A percentile compares a stretch with the other conserved stretches of the same genome.
Conservation (phyloP, 1,140 invertebrate species). For the Calephelis virginiensis region DNA sequence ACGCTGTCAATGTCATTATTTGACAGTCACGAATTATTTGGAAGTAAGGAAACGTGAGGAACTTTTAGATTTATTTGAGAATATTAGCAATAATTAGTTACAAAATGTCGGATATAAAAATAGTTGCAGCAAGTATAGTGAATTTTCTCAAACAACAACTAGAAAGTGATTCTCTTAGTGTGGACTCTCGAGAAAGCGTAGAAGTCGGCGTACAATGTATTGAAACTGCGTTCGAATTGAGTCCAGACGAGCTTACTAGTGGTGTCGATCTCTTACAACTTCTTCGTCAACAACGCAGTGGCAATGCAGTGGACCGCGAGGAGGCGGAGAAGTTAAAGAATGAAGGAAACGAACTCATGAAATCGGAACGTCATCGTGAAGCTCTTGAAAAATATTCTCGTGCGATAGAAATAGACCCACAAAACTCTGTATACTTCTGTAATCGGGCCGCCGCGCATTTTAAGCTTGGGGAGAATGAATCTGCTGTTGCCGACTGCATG, state of each 20-base stretch:
- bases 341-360: slow-evolving; percentile 93
- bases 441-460: slow-evolving; percentile 95
- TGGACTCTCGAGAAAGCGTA: slow-evolving; percentile 88
- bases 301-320: slow-evolving; percentile 32
- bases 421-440: slow-evolving; percentile 96
- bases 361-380: slow-evolving; percentile 86
- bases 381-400: slow-evolving; percentile 90
- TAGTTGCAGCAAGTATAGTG: slow-evolving; percentile 68
- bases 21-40: slow-evolving; percentile 4
- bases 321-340: slow-evolving; percentile 89
- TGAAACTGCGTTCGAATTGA: slow-evolving; percentile 87
- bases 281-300: slow-evolving; percentile 47
- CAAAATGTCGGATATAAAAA: slow-evolving; percentile 70
- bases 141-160: slow-evolving; percentile 69
- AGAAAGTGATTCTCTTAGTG: slow-evolving; percentile 57
- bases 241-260: slow-evolving; percentile 70
- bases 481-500: slow-evolving; percentile 93
- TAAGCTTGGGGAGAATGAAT: slow-evolving; percentile 88
- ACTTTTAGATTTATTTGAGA: slow-evolving; percentile 10
- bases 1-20: not conserved
- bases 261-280: slow-evolving; percentile 74
- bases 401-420: slow-evolving; percentile 90
- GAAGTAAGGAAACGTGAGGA: slow-evolving; percentile 9
- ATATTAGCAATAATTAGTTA: not conserved
- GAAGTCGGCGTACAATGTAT: slow-evolving; percentile 91